A percentile compares a stretch with the other conserved stretches of the same genome.
Conservation (phyloP, 2,113 vertebrate species). For the Eudyptes chrysolophus region DNA sequence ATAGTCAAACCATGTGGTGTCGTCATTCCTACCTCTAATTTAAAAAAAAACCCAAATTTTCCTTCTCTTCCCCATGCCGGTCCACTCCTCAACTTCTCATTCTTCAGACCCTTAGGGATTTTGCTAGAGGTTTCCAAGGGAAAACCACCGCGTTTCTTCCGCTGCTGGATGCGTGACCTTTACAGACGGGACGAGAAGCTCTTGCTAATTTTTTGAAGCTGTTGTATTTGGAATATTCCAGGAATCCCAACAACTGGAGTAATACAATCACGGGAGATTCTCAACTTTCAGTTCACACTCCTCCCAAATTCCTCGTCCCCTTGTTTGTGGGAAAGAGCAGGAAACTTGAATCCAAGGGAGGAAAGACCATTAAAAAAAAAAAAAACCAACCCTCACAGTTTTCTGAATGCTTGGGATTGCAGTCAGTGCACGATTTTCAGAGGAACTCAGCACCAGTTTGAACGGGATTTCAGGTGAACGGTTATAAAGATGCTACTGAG, state of each 20-base stretch:
- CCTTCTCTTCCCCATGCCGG: not conserved
- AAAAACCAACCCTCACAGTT: not conserved
- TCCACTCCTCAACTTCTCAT: not conserved
- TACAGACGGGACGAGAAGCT: not conserved
- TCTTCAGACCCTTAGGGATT: not conserved
- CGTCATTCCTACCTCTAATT: not conserved
- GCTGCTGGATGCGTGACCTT: not conserved
- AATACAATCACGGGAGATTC: slow-evolving; percentile 5
- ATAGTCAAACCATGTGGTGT: fast-evolving
- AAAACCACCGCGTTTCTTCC: fast-evolving
- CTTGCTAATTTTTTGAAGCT: not conserved
- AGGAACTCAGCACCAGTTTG: not conserved
- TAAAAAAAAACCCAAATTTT: not conserved
- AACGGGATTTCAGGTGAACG: fast-evolving
- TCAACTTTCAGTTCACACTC: slow-evolving; percentile 43
- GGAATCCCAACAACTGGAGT: slow-evolving; percentile 47
- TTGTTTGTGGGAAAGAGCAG: slow-evolving; percentile 42
- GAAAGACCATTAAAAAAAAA: not conserved
- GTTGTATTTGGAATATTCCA: slow-evolving; percentile 26
- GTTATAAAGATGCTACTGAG: not conserved
- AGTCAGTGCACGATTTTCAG: not conserved
- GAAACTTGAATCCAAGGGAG: slow-evolving; percentile 47
- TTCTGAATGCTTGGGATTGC: not conserved
- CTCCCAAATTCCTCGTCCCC: slow-evolving; percentile 4
- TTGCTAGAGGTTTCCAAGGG: not conserved